Conservation (phyloP, 2,113 vertebrate species). For the Hucho hucho region DNA sequence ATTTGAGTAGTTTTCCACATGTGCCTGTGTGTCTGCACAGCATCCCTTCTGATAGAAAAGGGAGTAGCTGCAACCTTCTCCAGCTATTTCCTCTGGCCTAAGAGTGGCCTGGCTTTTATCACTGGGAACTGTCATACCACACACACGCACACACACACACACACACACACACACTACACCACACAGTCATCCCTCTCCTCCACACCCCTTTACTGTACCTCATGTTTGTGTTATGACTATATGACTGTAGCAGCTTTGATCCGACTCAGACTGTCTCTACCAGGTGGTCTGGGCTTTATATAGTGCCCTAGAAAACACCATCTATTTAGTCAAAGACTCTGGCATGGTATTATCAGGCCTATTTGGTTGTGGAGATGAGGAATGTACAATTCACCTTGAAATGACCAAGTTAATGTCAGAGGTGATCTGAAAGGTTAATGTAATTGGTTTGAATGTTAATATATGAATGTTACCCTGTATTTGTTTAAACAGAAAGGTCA, state of each 20-base stretch:
- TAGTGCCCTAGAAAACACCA: neutral
- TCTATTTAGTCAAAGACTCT: too few relatives aligned
- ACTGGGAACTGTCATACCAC: conserved; percentile 32
- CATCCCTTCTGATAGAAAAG: conserved; percentile 25
- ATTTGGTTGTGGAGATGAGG: neutral
- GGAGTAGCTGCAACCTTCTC: conserved; percentile 55
- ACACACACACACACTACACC: conserved; percentile 8
- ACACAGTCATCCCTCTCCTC: neutral
- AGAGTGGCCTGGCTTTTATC: conserved; percentile 62
- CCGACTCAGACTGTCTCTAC: neutral
- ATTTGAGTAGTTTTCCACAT: conserved; percentile 62
- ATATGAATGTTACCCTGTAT: neutral
- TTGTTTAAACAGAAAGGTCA: neutral
- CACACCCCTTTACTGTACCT: neutral
- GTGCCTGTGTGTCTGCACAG: conserved; percentile 65
- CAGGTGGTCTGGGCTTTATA: conserved; percentile 3
- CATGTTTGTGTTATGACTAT: conserved; percentile 18
- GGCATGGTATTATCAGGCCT: too few relatives aligned
- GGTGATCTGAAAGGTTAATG: neutral
- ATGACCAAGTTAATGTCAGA: neutral
- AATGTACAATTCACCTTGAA: neutral
- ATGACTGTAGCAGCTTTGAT: neutral
- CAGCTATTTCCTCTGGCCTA: conserved; percentile 65
- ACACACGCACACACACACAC: conserved; percentile 26
- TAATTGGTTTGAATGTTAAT: neutral